Evolutionary conservation across 2,797 vertebrate genomes (phyloP), one percentile per base, ranked within the genome.

Genomic region (Petrocephalus schoutedeni): DNA sequence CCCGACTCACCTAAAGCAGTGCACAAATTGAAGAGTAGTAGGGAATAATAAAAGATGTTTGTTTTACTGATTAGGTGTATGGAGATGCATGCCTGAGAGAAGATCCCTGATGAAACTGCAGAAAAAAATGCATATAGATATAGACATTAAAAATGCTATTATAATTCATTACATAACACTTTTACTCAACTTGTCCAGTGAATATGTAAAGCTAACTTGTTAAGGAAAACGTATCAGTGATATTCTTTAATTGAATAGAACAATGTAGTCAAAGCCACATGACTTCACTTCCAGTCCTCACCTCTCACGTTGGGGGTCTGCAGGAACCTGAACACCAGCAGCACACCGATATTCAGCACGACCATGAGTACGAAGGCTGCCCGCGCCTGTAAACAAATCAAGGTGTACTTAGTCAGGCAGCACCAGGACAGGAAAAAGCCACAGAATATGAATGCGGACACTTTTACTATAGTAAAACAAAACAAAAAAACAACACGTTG

Each of bases 1-100:
- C 10, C 45, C 5, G 21, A 91, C 97, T 95, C 96, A 99, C 98
- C 98, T 21, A 99, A 90, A 88, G 96, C 95, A 45, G 97, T 98
- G 88, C 97, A 98, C 86, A 98, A 91, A 93, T 96, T 99, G 94
- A 99, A 96, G 89, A 97, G 88, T 91, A 98, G 91, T 91, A 98
- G 51, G 57, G 95, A 95, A 91, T 98, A 98, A 94, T 94, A 99
- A 92, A 97, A 97, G 64, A 89, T 89, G 91, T 97, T 95, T 87
- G 92, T 96, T 93, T 97, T 97, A 93, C 97, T 97, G 94, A 99
- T 94, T 87, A 98, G 91, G 10, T 97, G 96, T 64, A 99, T 94
- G 0, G 98, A 97, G 93, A 96, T 93, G 0, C 91, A 95, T 0
- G 89, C 95, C 91, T 96, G 93, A 91, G 93, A 94, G 88, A 91